Evolutionary conservation across 2,888 invertebrate genomes (phyloP), one percentile per base, ranked within the genome.

Genomic region (Lasioglossum zephyrum): DNA sequence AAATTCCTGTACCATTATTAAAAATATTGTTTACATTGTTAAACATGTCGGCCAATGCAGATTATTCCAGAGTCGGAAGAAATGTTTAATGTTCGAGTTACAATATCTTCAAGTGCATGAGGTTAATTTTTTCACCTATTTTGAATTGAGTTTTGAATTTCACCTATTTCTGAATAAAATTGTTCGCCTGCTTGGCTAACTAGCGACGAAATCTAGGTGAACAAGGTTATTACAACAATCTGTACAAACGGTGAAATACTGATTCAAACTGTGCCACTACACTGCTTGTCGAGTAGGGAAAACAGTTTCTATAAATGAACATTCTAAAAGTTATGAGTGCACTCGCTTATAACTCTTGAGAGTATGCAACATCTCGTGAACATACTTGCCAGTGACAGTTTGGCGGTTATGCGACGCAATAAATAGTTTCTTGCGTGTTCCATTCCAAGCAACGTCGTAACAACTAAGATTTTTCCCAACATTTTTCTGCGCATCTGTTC

Each of bases 251-350:
- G 53, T n/a, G 60, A n/a, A 66, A 41, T n/a, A 22, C 41, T 49
- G 16, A 6, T 49, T 31, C 22, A 26, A 31, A 47, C 13, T 49
- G 11, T 36, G 49, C 41, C 66, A 26, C 44, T 47, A 63, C 22
- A 18, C 26, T n/a, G 53, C 73, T 66, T 47, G n/a, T 57, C 47
- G 47, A 49, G 13, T 18, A 31, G n/a, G 0, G 26, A 8, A 44
- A 16, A 63, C 63, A 53, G 70, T 82, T 84, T 66, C 73, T 73
- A 81, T n/a, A 66, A 81, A 73, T 73, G 81, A 47, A 47, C 73
- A 44, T 41, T 76, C 80, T 53, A 84, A 73, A 77, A 81, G 76
- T 81, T 76, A 66, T 53, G 72, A 81, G 72, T 66, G 75, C 4
- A 41, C 63, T 73, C 63, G 76, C 36, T 66, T 18, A 66, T 49